Conservation (phyloP, 1,140 invertebrate genomes). For the Drosophila auraria region DNA sequence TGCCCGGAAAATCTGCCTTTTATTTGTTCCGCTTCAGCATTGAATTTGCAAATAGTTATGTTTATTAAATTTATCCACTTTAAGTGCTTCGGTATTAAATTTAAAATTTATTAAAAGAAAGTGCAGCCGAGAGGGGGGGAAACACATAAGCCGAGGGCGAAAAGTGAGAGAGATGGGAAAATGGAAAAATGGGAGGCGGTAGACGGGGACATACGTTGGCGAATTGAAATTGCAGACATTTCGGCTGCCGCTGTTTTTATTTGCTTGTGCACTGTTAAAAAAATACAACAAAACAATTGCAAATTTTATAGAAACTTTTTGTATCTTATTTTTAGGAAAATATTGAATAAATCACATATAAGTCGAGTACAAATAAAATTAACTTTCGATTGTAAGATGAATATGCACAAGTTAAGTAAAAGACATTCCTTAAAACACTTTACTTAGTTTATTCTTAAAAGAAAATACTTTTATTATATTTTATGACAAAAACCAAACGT, state of each 20-base stretch:
- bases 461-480: too few species aligned
- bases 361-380: too few species aligned
- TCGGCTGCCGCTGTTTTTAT: constrained; percentile 11
- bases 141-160: constrained; percentile 57
- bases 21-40: constrained; percentile 20
- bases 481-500: too few species aligned
- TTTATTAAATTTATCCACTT: constrained; percentile 60
- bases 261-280: constrained; percentile 3
- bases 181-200: constrained; percentile 4
- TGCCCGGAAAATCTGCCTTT: constrained; percentile 8
- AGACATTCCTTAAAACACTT: too few species aligned
- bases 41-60: constrained; percentile 63
- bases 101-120: constrained; percentile 78
- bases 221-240: constrained; percentile 54
- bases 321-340: not conserved
- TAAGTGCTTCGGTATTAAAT: constrained; percentile 41
- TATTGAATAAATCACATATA: not conserved
- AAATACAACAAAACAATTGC: not conserved
- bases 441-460: too few species aligned
- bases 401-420: too few species aligned
- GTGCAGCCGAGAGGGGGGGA: constrained; percentile 6
- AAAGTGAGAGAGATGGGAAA: not conserved
- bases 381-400: too few species aligned
- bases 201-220: constrained; percentile 33
- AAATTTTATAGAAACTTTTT: not conserved